Percentiles rank a stretch among this genome's conserved stretches.
phyloP scores from a whole-genome alignment of 1,140 invertebrate genomes.

The Drosophila dunni region DNA sequence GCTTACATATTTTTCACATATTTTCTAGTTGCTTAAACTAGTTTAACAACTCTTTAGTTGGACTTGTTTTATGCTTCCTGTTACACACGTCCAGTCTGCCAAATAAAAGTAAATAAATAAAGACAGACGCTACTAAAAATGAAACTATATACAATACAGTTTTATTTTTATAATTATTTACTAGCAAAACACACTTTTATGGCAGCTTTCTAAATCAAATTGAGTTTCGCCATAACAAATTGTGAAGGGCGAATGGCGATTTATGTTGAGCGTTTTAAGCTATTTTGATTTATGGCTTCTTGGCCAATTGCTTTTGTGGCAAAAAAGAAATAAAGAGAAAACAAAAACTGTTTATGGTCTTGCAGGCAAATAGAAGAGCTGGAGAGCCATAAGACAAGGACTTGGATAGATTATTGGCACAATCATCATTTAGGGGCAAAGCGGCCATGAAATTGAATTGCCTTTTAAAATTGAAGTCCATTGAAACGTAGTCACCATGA shows the following conservation, averaged over 20 bases:
- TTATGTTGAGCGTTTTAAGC: constrained; percentile 58
- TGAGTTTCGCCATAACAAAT: not conserved
- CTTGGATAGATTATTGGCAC: not conserved
- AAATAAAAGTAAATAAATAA: too few relatives aligned
- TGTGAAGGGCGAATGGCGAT: constrained; percentile 22
- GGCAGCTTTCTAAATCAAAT: constrained; percentile 27
- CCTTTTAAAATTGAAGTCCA: constrained; percentile 14
- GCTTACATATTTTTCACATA: too few relatives aligned
- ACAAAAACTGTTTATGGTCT: constrained; percentile 20
- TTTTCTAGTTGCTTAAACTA: too few relatives aligned
- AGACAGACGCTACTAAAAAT: too few relatives aligned
- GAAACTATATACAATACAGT: not conserved
- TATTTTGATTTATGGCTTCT: constrained; percentile 70
- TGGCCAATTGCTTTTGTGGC: constrained; percentile 17
- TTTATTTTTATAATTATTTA: constrained; percentile 38
- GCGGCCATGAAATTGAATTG: constrained; percentile 70
- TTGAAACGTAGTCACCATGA: not conserved
- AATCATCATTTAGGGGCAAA: constrained; percentile 40
- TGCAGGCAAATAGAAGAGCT: constrained; percentile 36
- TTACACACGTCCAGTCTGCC: too few relatives aligned
- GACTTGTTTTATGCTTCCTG: too few relatives aligned
- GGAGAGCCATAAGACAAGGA: constrained; percentile 7
- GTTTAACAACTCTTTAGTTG: too few relatives aligned
- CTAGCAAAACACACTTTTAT: constrained; percentile 36
- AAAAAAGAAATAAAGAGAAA: not conserved